Conservation (phyloP, 2,113 vertebrate species). For the Eolophus roseicapilla region DNA sequence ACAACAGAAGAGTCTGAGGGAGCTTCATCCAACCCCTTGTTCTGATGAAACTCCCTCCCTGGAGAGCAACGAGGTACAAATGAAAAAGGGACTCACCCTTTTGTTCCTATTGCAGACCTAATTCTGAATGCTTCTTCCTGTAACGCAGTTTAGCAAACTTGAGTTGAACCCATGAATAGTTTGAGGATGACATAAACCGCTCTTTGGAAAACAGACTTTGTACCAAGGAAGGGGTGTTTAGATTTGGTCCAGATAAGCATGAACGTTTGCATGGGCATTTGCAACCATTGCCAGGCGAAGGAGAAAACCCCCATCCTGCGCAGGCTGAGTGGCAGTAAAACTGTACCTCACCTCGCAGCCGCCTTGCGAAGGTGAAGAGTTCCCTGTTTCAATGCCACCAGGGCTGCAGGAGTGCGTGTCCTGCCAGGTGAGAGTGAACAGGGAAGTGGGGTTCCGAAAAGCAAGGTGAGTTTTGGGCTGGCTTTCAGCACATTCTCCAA, state of each 20-base stretch:
- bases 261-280: neutral
- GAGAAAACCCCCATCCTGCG: neutral
- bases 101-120: neutral
- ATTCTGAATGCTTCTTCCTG: neutral
- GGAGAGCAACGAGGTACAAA: neutral
- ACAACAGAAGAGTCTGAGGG: neutral
- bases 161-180: neutral
- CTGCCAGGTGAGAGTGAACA: neutral
- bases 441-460: neutral
- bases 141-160: neutral
- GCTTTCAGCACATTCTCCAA: neutral
- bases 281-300: neutral
- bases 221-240: neutral
- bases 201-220: neutral
- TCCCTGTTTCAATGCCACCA: neutral
- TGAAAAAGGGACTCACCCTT: neutral
- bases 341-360: neutral
- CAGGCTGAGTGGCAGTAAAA: neutral
- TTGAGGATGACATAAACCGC: neutral
- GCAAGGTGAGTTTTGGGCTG: neutral
- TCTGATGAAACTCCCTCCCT: neutral
- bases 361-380: neutral
- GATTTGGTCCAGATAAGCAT: constrained; percentile 5
- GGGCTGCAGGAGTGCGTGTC: neutral
- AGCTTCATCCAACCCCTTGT: neutral